These are phyloP conservation scores for Cryptus viduatorius DNA, from an alignment of 2,888 invertebrate species.

Conservation along the genomic window DNA sequence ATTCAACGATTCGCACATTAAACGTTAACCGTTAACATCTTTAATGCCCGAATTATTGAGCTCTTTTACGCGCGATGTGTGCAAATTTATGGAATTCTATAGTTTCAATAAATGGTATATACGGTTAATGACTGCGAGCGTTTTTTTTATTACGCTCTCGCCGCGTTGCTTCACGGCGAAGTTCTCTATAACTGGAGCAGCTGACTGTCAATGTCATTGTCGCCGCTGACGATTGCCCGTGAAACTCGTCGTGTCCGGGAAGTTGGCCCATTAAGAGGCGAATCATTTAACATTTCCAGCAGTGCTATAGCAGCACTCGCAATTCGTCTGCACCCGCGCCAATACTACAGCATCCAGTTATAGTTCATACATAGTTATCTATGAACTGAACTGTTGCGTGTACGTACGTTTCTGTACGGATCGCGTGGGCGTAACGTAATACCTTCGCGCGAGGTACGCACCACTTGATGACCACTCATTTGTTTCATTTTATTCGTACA, in stretches of 20 bases:
- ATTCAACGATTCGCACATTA: not conserved
- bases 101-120: not conserved
- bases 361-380: slow-evolving; percentile 6
- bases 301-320: slow-evolving; percentile 70
- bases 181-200: slow-evolving; percentile 22
- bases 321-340: slow-evolving; percentile 54
- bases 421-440: slow-evolving; percentile 78
- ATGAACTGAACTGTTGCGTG: slow-evolving; percentile 6
- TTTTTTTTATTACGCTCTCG: not conserved
- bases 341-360: slow-evolving; percentile 22
- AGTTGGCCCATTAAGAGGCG: slow-evolving; percentile 80
- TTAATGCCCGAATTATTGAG: not conserved
- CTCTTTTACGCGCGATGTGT: not conserved
- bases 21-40: not conserved
- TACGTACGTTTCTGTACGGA: not conserved
- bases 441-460: slow-evolving; percentile 47
- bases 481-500: slow-evolving; percentile 59
- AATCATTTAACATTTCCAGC: slow-evolving; percentile 80
- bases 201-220: slow-evolving; percentile 82
- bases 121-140: too few species aligned
- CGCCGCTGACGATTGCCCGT: slow-evolving; percentile 80
- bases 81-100: not conserved
- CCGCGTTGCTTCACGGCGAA: not conserved
- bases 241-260: slow-evolving; percentile 84
- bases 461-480: slow-evolving; percentile 52